Conservation (phyloP, 2,113 vertebrate species). For the Toxostoma redivivum region DNA sequence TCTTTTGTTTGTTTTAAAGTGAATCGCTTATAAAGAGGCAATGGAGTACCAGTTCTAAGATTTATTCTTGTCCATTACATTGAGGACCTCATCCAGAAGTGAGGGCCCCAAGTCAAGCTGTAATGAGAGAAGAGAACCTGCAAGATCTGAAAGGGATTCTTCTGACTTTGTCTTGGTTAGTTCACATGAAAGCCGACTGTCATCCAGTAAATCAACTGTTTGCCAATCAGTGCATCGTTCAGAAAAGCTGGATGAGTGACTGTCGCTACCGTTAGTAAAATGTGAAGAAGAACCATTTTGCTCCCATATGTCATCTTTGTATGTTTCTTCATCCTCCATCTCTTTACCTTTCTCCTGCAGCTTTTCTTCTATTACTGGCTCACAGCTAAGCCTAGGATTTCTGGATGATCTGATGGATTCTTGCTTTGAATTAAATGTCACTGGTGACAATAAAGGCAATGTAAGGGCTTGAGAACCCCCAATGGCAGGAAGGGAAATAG, state of each 20-base stretch:
- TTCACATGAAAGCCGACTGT: constrained; percentile 75
- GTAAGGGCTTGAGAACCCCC: constrained; percentile 94
- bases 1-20: constrained; percentile 39
- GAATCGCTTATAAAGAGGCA: neutral
- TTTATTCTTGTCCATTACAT: constrained; percentile 94
- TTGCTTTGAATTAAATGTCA: constrained; percentile 80
- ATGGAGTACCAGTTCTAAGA: constrained; percentile 43
- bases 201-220: constrained; percentile 85
- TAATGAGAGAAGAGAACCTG: constrained; percentile 89
- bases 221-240: constrained; percentile 85
- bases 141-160: constrained; percentile 86
- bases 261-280: constrained; percentile 78
- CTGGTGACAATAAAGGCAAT: constrained; percentile 84
- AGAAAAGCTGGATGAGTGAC: constrained; percentile 79
- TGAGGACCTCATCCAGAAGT: constrained; percentile 95
- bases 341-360: constrained; percentile 71
- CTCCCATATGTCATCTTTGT: constrained; percentile 73
- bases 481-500: constrained; percentile 95
- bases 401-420: constrained; percentile 80
- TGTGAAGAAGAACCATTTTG: constrained; percentile 69
- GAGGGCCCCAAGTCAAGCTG: constrained; percentile 96
- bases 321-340: constrained; percentile 72
- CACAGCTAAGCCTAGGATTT: constrained; percentile 75
- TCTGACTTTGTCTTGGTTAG: constrained; percentile 84
- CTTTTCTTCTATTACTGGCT: constrained; percentile 77